Percentiles rank a stretch among this genome's conserved stretches.
These are phyloP conservation scores for Paramisgurnus dabryanus DNA, from an alignment of 2,113 vertebrate species.

Conservation along the genomic window DNA sequence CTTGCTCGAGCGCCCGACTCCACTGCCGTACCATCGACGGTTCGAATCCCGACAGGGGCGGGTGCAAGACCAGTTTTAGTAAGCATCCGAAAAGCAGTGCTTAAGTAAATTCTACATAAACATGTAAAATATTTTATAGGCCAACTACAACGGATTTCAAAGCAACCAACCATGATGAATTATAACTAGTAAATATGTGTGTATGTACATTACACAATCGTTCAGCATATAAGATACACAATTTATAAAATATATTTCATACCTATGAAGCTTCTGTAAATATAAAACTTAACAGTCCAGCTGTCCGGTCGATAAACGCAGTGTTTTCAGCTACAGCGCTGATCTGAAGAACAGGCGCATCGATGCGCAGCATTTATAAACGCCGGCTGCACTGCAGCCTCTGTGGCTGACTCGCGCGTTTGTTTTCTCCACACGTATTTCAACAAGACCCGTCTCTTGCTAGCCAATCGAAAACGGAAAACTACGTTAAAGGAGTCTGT, in stretches of 20 bases:
- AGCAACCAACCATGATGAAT: not conserved
- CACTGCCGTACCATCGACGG: no score
- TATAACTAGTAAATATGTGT: not conserved
- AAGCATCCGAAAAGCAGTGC: no score
- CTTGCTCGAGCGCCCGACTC: no score
- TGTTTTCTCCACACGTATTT: not conserved
- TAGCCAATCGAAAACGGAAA: not conserved
- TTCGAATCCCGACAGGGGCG: no score
- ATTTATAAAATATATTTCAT: not conserved
- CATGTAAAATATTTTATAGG: not conserved
- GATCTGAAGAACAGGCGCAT: not conserved
- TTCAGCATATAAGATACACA: not conserved
- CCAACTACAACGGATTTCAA: not conserved
- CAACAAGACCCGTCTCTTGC: not conserved
- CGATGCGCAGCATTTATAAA: constrained; percentile 10
- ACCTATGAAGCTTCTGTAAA: not conserved
- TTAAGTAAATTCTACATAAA: no score
- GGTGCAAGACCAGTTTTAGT: no score
- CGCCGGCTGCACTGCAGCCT: not conserved
- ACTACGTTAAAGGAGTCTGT: not conserved
- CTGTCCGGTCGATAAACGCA: not conserved
- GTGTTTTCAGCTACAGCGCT: not conserved
- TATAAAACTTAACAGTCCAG: constrained; percentile 18
- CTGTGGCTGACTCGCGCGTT: not conserved
- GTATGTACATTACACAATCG: not conserved